These are phyloP conservation scores for Lasioglossum figueresi DNA, from an alignment of 2,888 invertebrate genomes.

Conservation along the genomic window DNA sequence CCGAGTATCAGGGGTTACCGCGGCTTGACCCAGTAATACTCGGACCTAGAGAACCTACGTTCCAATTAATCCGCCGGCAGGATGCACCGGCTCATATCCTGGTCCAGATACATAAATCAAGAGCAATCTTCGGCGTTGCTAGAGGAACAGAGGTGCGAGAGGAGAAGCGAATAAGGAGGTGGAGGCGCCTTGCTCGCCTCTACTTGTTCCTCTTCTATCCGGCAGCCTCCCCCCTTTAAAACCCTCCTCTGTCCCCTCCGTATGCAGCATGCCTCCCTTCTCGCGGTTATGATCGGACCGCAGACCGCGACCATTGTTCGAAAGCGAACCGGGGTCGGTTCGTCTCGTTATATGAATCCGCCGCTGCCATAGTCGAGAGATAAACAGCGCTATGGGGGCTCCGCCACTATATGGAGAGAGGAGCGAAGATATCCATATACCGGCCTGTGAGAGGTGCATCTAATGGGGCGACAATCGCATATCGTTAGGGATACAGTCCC, in stretches of 20 bases:
- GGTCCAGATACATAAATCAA: slow-evolving; percentile 70
- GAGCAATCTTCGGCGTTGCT: slow-evolving; percentile 65
- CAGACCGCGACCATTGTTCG: slow-evolving; percentile 77
- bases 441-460: slow-evolving; percentile 77
- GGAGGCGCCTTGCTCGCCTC: slow-evolving; percentile 51
- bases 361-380: slow-evolving; percentile 72
- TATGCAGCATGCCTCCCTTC: slow-evolving; percentile 36
- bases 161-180: slow-evolving; percentile 25
- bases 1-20: slow-evolving; percentile 1
- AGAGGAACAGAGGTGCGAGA: slow-evolving; percentile 31
- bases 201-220: slow-evolving; percentile 52
- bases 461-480: slow-evolving; percentile 82
- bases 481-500: slow-evolving; percentile 80
- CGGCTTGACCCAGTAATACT: slow-evolving; percentile 4
- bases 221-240: slow-evolving; percentile 2
- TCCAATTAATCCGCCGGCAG: slow-evolving; percentile 19
- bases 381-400: slow-evolving; percentile 76
- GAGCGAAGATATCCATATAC: slow-evolving; percentile 77
- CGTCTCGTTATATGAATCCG: slow-evolving; percentile 78
- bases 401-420: slow-evolving; percentile 70
- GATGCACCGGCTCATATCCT: slow-evolving; percentile 25
- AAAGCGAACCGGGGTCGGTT: slow-evolving; percentile 68
- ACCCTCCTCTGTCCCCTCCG: background rate
- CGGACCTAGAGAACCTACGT: background rate
- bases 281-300: slow-evolving; percentile 76